Evolutionary conservation across 2,797 vertebrate species (phyloP).

Genomic region (Silurus aristotelis): DNA sequence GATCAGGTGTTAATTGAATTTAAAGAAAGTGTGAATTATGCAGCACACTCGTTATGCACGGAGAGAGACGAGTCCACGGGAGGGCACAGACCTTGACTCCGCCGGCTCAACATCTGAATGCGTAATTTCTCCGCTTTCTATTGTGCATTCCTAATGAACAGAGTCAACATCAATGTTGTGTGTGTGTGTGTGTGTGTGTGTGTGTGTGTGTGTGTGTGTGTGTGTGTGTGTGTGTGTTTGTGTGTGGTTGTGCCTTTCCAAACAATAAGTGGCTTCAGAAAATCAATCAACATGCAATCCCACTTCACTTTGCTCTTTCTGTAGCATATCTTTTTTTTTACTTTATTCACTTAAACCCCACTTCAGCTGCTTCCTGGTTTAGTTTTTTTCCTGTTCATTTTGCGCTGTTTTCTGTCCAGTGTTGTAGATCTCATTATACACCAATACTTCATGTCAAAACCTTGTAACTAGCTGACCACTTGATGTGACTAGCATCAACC

Average conservation of each 20-base stretch:
- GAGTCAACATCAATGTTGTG: slow-evolving; percentile 11
- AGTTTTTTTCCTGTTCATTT: not conserved
- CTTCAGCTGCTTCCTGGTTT: not conserved
- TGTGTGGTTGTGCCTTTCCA: not conserved
- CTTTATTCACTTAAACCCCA: not conserved
- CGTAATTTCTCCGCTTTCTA: slow-evolving; percentile 46
- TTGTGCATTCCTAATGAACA: slow-evolving; percentile 46
- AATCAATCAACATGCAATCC: not conserved
- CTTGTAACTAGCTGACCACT: not conserved
- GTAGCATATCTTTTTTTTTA: not conserved
- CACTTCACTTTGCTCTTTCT: not conserved
- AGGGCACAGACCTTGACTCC: slow-evolving; percentile 54
- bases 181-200: slow-evolving; percentile 1
- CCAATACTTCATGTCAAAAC: not conserved
- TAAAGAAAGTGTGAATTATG: slow-evolving; percentile 68
- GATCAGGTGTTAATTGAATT: slow-evolving; percentile 70
- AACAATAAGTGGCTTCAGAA: not conserved
- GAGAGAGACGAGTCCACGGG: slow-evolving; percentile 46
- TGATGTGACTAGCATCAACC: too few species aligned
- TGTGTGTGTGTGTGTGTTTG: slow-evolving; percentile 10
- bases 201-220: not conserved
- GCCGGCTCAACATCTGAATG: slow-evolving; percentile 53
- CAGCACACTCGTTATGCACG: slow-evolving; percentile 66
- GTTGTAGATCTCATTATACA: not conserved
- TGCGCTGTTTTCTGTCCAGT: not conserved